Evolutionary conservation across 2,113 vertebrate genomes (phyloP).

Genomic region (Uropsilus gracilis): DNA sequence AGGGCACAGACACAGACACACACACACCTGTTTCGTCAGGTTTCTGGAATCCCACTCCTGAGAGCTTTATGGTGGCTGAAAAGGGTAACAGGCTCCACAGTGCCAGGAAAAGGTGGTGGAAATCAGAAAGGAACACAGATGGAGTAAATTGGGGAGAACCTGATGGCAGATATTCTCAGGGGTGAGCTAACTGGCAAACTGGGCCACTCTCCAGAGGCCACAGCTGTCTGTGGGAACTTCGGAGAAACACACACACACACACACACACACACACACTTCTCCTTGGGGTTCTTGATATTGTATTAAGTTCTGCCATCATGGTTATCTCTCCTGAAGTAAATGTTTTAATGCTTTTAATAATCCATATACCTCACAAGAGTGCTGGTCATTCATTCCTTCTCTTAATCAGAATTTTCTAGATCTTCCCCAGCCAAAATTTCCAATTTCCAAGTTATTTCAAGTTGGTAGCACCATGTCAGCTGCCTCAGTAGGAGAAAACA

Average conservation of each 20-base stretch:
- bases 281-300: neutral
- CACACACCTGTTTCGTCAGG: neutral
- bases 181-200: neutral
- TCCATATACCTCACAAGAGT: neutral
- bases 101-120: neutral
- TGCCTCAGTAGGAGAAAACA: neutral
- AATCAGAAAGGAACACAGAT: neutral
- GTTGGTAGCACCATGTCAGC: neutral
- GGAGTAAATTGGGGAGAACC: neutral
- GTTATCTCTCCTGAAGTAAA: too few species aligned
- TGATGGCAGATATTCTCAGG: neutral
- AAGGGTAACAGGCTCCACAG: neutral
- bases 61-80: neutral
- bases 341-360: neutral
- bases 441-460: neutral
- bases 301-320: neutral
- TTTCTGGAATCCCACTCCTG: conserved; percentile 8
- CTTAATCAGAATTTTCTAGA: neutral
- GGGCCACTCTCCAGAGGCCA: neutral
- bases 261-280: neutral
- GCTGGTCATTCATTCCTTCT: neutral
- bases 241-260: neutral
- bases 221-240: neutral
- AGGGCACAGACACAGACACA: neutral
- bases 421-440: neutral